Conservation (phyloP, 2,888 invertebrate genomes). For the Cinara cedri region DNA sequence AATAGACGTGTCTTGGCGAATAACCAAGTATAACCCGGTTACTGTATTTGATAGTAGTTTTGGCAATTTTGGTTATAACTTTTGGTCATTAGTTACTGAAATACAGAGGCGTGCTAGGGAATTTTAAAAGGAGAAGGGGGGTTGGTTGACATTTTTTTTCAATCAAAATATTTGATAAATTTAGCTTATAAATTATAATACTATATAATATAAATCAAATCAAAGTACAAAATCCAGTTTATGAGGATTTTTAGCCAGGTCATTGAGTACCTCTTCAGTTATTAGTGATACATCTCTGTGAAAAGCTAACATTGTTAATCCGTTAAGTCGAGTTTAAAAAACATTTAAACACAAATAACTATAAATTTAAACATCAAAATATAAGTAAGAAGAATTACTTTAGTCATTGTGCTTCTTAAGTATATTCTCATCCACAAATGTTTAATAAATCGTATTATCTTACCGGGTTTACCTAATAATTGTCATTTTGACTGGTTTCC, state of each 20-base stretch:
- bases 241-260: neutral
- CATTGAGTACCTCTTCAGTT: neutral
- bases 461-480: neutral
- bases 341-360: neutral
- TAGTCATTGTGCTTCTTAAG: neutral
- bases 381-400: neutral
- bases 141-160: neutral
- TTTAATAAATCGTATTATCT: neutral
- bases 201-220: too few species aligned
- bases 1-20: too few species aligned
- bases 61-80: too few species aligned
- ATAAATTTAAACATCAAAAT: neutral
- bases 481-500: neutral
- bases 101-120: neutral
- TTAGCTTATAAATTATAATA: too few species aligned
- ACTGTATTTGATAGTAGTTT: too few species aligned
- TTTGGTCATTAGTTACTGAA: too few species aligned
- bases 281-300: neutral
- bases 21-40: too few species aligned
- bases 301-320: neutral
- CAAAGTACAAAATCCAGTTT: neutral
- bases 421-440: neutral
- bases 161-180: neutral
- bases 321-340: neutral
- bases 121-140: neutral